Evolutionary conservation across 1,140 invertebrate species (phyloP), one percentile per base, ranked within the genome.

Genomic region (Apis florea): DNA sequence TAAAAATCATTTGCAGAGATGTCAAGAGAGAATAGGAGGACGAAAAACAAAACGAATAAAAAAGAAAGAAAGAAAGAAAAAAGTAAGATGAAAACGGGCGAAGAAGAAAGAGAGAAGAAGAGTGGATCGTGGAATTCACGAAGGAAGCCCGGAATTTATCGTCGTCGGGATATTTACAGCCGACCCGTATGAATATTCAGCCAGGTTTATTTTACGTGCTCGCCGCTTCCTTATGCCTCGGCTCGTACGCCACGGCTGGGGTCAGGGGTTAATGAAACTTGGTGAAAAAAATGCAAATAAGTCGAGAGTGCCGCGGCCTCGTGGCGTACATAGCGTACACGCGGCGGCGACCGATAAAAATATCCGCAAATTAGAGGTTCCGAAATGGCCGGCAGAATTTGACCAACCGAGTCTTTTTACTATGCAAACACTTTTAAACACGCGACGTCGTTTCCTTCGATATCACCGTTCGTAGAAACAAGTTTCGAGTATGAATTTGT

Each of bases 191-290:
- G 88, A 90, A 91, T 91, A 91, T 91, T 90, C 86, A 89, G 85
- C 51, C 69, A 74, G 58, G 54, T 87, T 89, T 91, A 89, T 90
- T 90, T 91, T 83, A 88, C 87, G 85, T 83, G 84, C 85, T 88
- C 84, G 75, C 61, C 85, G 85, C 85, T 89, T 90, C 85, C 87
- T 90, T 81, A 88, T 89, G 67, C 80, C 58, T 24, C n/a, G 21
- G 26, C 61, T 76, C 66, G 83, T 70, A 79, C 74, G 54, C 69
- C 56, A 63, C 66, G 24, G 47, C 54, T 59, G 24, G 83, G 89
- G 89, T 90, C 89, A 87, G 49, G 81, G 90, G 90, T 91, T 91
- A 91, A 91, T 90, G 90, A 91, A 90, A 91, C 88, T 88, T 68
- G 84, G 64, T 69, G 88, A 87, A 89, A 90, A 90, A 89, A 88